These are phyloP conservation scores for Zaprionus capensis DNA, from an alignment of 1,140 invertebrate genomes.

Conservation along the genomic window DNA sequence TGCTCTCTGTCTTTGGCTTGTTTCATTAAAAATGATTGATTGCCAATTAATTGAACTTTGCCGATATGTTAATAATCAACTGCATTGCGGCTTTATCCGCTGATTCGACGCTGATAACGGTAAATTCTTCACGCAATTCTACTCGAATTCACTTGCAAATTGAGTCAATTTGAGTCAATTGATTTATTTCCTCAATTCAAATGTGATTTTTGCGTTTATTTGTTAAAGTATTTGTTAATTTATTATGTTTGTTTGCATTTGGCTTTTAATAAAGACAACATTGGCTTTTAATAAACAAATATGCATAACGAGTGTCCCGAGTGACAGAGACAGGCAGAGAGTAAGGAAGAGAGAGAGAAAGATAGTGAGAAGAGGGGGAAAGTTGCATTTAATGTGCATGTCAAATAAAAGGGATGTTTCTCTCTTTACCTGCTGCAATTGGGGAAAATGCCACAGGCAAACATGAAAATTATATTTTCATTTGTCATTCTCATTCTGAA, in stretches of 20 bases:
- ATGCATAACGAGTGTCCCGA: constrained; percentile 24
- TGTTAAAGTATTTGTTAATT: constrained; percentile 37
- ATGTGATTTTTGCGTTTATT: constrained; percentile 17
- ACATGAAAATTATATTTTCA: constrained; percentile 11
- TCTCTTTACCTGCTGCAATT: not conserved
- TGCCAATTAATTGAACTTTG: constrained; percentile 80
- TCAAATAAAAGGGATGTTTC: constrained; percentile 13
- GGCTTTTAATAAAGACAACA: constrained; percentile 46
- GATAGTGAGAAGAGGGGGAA: not conserved
- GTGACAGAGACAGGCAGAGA: not conserved
- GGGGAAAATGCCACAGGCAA: not conserved
- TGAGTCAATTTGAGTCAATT: constrained; percentile 21
- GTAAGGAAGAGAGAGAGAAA: not conserved
- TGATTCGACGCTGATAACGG: constrained; percentile 2
- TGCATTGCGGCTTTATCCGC: constrained; percentile 38
- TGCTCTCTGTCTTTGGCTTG: constrained; percentile 32
- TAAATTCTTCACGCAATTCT: not conserved
- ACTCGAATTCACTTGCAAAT: constrained; percentile 2
- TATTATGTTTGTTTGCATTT: constrained; percentile 41
- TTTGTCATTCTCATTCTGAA: constrained; percentile 24
- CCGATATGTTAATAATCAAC: constrained; percentile 75
- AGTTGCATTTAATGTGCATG: constrained; percentile 3
- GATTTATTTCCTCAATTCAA: constrained; percentile 24
- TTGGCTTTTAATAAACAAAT: constrained; percentile 45
- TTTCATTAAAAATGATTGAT: constrained; percentile 83